A percentile compares a stretch with the other conserved stretches of the same genome.
Evolutionary conservation across 2,888 invertebrate species (phyloP).

Genomic region (Eulithis testata): DNA sequence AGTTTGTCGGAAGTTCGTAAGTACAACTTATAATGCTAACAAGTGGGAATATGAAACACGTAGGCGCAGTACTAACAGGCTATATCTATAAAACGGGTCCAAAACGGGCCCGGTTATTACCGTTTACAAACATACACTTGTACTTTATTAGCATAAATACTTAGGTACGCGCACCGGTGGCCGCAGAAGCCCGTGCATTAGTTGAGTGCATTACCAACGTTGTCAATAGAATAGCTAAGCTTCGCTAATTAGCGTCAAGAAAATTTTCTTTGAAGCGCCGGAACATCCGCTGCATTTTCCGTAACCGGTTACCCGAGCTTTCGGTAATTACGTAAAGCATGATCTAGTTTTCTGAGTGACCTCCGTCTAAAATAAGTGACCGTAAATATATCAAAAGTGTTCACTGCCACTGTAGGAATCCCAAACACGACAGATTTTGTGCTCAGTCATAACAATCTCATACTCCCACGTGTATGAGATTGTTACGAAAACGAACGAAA

Average conservation of each 20-base stretch:
- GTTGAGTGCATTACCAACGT: slow-evolving; percentile 18
- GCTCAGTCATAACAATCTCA: slow-evolving; percentile 23
- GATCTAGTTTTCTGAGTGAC: slow-evolving; percentile 48
- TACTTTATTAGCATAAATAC: slow-evolving; percentile 41
- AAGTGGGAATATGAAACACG: slow-evolving; percentile 31
- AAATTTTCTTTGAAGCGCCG: slow-evolving; percentile 36
- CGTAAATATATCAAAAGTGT: slow-evolving; percentile 37
- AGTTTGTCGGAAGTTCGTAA: slow-evolving; percentile 26
- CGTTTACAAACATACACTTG: slow-evolving; percentile 38
- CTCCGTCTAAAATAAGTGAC: slow-evolving; percentile 49
- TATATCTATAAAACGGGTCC: slow-evolving; percentile 40
- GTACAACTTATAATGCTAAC: slow-evolving; percentile 27
- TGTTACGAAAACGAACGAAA: too few relatives aligned
- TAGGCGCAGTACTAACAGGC: slow-evolving; percentile 11
- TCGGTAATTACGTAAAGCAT: slow-evolving; percentile 49
- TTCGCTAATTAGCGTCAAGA: slow-evolving; percentile 21
- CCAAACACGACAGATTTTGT: slow-evolving; percentile 25
- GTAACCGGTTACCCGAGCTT: slow-evolving; percentile 36
- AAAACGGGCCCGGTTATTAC: slow-evolving; percentile 38
- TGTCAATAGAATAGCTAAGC: slow-evolving; percentile 23
- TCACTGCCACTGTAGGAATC: slow-evolving; percentile 33
- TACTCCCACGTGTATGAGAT: slow-evolving; percentile 30
- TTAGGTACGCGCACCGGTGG: slow-evolving; percentile 31
- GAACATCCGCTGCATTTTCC: slow-evolving; percentile 37
- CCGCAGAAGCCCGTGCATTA: slow-evolving; percentile 20